Evolutionary conservation across 1,140 invertebrate species (phyloP).

Genomic region (Hyphantria cunea): DNA sequence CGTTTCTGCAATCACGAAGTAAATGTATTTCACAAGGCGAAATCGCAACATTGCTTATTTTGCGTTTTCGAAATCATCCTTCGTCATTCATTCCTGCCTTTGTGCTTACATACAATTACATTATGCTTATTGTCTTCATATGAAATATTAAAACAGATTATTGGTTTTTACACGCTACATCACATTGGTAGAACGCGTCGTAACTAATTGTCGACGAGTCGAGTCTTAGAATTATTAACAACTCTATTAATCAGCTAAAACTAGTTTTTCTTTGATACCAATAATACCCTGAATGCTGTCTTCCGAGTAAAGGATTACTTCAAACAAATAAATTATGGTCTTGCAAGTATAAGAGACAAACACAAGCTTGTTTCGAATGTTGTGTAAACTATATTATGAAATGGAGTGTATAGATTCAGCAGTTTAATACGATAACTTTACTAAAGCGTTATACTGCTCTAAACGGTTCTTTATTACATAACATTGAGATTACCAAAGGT

Average conservation of each 20-base stretch:
- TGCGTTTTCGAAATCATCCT: constrained; percentile 76
- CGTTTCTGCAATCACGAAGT: constrained; percentile 70
- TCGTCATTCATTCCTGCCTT: constrained; percentile 70
- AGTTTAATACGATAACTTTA: constrained; percentile 53
- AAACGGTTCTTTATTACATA: constrained; percentile 54
- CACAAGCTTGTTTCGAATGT: constrained; percentile 57
- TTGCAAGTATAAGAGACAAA: constrained; percentile 48
- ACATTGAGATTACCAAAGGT: constrained; percentile 60
- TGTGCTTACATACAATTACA: constrained; percentile 54
- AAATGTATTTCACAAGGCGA: constrained; percentile 73
- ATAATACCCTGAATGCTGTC: no score
- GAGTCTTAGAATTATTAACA: not conserved
- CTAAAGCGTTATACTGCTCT: constrained; percentile 51
- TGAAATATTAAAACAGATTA: constrained; percentile 33
- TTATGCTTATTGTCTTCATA: constrained; percentile 43
- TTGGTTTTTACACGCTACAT: constrained; percentile 34
- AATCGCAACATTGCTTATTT: constrained; percentile 80
- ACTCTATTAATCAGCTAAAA: no score
- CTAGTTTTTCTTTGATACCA: no score
- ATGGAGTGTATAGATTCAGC: constrained; percentile 61
- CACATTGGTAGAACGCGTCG: no score
- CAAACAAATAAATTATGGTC: constrained; percentile 7
- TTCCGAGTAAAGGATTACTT: not conserved
- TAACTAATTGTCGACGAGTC: no score
- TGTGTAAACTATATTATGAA: constrained; percentile 74